Percentiles rank a stretch among this genome's conserved stretches.
Evolutionary conservation across 2,888 invertebrate genomes (phyloP).

Genomic region (Agrotis segetum): DNA sequence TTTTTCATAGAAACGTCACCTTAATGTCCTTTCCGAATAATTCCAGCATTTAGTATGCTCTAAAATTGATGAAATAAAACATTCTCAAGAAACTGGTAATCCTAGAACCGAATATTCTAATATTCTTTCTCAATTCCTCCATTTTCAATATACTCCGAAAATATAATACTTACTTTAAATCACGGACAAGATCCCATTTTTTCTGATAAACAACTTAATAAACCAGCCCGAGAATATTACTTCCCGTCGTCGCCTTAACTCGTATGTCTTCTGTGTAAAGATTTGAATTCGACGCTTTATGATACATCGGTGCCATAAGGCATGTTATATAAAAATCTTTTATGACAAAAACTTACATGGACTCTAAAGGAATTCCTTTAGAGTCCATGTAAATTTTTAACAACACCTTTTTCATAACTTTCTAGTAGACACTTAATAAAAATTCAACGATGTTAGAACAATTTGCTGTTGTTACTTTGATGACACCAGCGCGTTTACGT

Average conservation of each 20-base stretch:
- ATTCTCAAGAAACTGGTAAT: no score
- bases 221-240: slow-evolving; percentile 25
- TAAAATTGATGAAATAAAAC: no score
- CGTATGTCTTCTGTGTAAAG: slow-evolving; percentile 66
- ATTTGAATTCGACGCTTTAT: slow-evolving; percentile 79
- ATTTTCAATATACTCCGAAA: slow-evolving; percentile 1
- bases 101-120: no score
- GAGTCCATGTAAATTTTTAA: slow-evolving; percentile 80
- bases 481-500: slow-evolving; percentile 61
- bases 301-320: slow-evolving; percentile 75
- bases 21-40: no score
- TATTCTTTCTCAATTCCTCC: background rate
- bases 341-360: slow-evolving; percentile 78
- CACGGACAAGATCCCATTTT: slow-evolving; percentile 30
- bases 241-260: slow-evolving; percentile 29
- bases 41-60: no score
- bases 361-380: no score
- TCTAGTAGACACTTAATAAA: slow-evolving; percentile 79
- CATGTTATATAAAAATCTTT: slow-evolving; percentile 79
- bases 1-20: no score
- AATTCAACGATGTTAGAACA: slow-evolving; percentile 73
- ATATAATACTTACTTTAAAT: slow-evolving; percentile 31
- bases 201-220: slow-evolving; percentile 29
- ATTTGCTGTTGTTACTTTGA: slow-evolving; percentile 70
- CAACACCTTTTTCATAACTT: slow-evolving; percentile 70